These are phyloP conservation scores for Ivindomyrus marchei DNA, from an alignment of 2,113 vertebrate genomes.

Conservation along the genomic window DNA sequence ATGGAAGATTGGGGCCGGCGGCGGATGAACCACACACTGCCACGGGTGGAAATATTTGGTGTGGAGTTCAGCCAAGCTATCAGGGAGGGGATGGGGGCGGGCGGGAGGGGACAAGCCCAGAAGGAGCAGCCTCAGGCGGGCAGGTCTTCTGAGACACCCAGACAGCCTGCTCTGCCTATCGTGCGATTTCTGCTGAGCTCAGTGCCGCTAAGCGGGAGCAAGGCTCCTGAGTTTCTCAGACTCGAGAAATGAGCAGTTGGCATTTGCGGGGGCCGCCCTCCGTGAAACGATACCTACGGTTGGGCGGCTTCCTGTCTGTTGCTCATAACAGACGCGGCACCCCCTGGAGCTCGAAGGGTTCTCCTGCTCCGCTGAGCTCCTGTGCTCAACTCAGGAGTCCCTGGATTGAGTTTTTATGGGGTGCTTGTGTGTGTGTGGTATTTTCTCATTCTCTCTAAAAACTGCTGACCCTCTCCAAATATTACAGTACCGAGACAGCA, in stretches of 20 bases:
- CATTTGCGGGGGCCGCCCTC: not conserved
- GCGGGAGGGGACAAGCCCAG: not conserved
- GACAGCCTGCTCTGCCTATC: not conserved
- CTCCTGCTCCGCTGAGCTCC: not conserved
- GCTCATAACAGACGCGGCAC: not conserved
- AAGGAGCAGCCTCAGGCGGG: not conserved
- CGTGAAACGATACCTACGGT: not conserved
- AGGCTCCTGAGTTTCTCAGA: not conserved
- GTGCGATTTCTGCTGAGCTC: not conserved
- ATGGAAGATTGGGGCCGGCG: slow-evolving; percentile 38
- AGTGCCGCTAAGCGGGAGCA: not conserved
- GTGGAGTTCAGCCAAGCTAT: slow-evolving; percentile 9
- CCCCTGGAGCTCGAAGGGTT: not conserved
- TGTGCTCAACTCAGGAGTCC: not conserved
- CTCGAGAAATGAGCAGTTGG: not conserved
- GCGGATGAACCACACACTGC: slow-evolving; percentile 9
- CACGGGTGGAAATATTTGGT: not conserved
- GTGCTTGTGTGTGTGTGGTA: not conserved
- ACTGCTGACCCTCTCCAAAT: not conserved
- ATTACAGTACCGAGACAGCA: not conserved
- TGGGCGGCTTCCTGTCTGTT: not conserved
- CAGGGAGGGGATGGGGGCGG: too few relatives aligned
- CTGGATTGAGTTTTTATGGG: not conserved
- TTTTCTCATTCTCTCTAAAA: not conserved
- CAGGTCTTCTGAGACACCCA: not conserved